These are phyloP conservation scores for Rhombomys opimus DNA, from an alignment of 2,113 vertebrate species.

Conservation along the genomic window DNA sequence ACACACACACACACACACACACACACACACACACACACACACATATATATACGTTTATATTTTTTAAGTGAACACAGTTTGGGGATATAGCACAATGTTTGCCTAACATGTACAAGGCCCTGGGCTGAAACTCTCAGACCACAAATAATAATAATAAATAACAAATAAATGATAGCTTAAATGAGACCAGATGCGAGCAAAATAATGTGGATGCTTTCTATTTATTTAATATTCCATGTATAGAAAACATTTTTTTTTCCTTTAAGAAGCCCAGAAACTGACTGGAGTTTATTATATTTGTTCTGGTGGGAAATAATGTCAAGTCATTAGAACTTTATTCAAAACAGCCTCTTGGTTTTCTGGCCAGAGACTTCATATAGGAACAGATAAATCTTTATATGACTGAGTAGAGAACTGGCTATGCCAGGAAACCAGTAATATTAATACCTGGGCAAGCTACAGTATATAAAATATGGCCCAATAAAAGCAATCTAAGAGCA, in stretches of 20 bases:
- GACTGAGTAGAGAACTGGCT: background rate
- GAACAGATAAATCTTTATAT: slow-evolving; percentile 46
- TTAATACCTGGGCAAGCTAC: slow-evolving; percentile 21
- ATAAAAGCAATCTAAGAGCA: background rate
- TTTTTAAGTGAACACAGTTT: background rate
- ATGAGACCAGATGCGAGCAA: background rate
- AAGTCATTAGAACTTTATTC: slow-evolving; percentile 29
- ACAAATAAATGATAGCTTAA: background rate
- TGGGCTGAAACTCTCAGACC: background rate
- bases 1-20: too few relatives aligned
- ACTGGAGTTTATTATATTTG: background rate
- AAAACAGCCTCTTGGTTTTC: background rate
- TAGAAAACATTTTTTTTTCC: background rate
- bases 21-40: too few relatives aligned
- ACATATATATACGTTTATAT: too few relatives aligned
- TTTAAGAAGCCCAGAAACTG: background rate
- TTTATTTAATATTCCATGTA: background rate
- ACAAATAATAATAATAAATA: slow-evolving; percentile 7
- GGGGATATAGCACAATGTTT: background rate
- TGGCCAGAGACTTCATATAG: background rate
- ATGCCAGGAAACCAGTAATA: background rate
- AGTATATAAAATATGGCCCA: background rate
- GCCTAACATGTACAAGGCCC: background rate
- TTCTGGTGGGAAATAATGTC: slow-evolving; percentile 28
- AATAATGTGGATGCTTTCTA: background rate